Evolutionary conservation across 2,888 invertebrate genomes (phyloP).

Genomic region (Anthophora plumipes): DNA sequence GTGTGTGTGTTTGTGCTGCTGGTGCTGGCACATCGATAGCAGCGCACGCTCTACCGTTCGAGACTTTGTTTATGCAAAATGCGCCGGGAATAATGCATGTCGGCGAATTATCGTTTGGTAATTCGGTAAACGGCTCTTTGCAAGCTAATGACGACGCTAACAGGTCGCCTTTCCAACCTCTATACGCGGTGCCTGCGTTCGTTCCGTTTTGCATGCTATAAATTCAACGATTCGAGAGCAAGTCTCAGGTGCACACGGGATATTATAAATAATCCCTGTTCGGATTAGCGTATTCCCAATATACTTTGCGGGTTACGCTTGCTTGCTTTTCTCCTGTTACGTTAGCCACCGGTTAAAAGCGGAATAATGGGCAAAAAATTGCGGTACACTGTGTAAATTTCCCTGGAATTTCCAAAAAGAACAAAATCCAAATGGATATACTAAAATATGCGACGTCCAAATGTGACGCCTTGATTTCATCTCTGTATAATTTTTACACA

Average conservation of each 20-base stretch:
- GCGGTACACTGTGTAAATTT: not conserved
- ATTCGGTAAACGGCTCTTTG: not conserved
- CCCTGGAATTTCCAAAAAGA: not conserved
- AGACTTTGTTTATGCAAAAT: slow-evolving; percentile 12
- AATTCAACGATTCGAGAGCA: slow-evolving; percentile 2
- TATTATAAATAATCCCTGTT: slow-evolving; percentile 38
- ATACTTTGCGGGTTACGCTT: slow-evolving; percentile 8
- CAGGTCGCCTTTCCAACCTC: not conserved
- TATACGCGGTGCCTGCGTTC: not conserved
- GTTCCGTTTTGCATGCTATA: not conserved
- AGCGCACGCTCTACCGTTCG: not conserved
- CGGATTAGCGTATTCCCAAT: slow-evolving; percentile 37
- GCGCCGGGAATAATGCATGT: slow-evolving; percentile 4
- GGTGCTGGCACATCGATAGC: not conserved
- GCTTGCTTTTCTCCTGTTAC: not conserved
- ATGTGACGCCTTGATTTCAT: too few species aligned
- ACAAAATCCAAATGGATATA: too few species aligned
- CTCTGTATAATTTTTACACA: too few species aligned
- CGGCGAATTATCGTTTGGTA: slow-evolving; percentile 17
- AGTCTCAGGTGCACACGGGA: slow-evolving; percentile 32
- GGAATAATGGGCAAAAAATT: not conserved
- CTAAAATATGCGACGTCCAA: too few species aligned
- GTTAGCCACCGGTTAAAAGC: not conserved
- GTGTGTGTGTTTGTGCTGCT: too few species aligned
- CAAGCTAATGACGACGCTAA: slow-evolving; percentile 10